A percentile compares a stretch with the other conserved stretches of the same genome.
Evolutionary conservation across 2,797 vertebrate genomes (phyloP).

Genomic region (Microtus agrestis): DNA sequence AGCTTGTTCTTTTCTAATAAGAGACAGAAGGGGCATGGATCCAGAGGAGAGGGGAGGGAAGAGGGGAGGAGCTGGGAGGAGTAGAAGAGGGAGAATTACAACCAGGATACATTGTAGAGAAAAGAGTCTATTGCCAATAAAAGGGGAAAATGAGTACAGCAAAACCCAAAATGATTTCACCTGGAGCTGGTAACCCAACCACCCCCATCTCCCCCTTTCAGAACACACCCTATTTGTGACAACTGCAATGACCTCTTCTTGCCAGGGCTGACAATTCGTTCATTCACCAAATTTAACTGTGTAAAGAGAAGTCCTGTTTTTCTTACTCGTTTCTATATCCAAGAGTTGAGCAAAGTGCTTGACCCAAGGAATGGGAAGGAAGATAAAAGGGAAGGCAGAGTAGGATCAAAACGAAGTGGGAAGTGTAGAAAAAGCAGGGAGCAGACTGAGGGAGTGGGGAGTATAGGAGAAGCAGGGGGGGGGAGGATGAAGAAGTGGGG

Average conservation of each 20-base stretch:
- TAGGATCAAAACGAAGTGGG: too few relatives aligned
- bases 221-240: background rate
- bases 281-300: background rate
- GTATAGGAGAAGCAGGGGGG: too few relatives aligned
- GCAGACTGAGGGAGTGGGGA: background rate
- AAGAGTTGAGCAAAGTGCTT: conserved; percentile 2
- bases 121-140: background rate
- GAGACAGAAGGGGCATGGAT: background rate
- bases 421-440: too few relatives aligned
- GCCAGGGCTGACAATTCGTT: background rate
- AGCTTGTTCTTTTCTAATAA: background rate
- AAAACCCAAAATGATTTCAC: background rate
- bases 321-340: conserved; percentile 3
- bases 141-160: background rate
- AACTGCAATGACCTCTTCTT: background rate
- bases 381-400: too few relatives aligned
- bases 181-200: background rate
- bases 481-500: too few relatives aligned
- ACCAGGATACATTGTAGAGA: background rate
- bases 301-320: background rate
- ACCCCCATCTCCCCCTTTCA: background rate
- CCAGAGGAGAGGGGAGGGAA: too few relatives aligned
- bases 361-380: background rate
- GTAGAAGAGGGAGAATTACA: background rate
- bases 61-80: background rate